Percentiles rank a stretch among this genome's conserved stretches.
These are phyloP conservation scores for Volucella zonaria DNA, from an alignment of 2,888 invertebrate genomes.

Conservation along the genomic window DNA sequence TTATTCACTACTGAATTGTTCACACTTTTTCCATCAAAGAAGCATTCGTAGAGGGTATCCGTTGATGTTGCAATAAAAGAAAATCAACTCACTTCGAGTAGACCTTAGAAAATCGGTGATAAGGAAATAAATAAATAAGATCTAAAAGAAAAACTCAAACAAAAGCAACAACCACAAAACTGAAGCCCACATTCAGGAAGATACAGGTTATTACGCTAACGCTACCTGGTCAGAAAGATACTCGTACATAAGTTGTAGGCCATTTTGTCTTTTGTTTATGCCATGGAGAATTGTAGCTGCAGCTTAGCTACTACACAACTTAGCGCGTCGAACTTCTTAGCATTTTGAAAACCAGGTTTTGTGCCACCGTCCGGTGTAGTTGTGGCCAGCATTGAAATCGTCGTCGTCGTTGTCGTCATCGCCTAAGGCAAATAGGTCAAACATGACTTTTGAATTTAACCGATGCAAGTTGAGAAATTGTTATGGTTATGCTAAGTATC, in stretches of 20 bases:
- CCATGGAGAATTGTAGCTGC: constrained; percentile 16
- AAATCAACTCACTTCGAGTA: constrained; percentile 60
- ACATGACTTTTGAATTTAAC: constrained; percentile 73
- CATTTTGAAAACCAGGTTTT: neutral
- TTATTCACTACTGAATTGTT: constrained; percentile 52
- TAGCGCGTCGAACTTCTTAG: too few relatives aligned
- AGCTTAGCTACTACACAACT: constrained; percentile 14
- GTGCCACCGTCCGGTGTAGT: neutral
- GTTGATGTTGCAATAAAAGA: constrained; percentile 35
- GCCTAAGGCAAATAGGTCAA: constrained; percentile 71
- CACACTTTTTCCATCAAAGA: constrained; percentile 55
- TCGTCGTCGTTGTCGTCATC: constrained; percentile 37
- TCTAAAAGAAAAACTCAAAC: constrained; percentile 10
- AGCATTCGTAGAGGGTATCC: too few relatives aligned
- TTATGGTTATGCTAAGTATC: constrained; percentile 69
- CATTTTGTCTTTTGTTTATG: constrained; percentile 48
- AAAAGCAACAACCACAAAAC: constrained; percentile 9
- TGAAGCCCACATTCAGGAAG: constrained; percentile 38
- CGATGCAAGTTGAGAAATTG: constrained; percentile 68
- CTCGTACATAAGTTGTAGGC: constrained; percentile 7
- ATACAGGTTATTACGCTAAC: constrained; percentile 56
- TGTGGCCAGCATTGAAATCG: neutral
- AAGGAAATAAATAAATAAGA: constrained; percentile 49
- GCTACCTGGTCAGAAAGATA: constrained; percentile 6
- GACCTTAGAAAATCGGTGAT: constrained; percentile 56